Percentiles rank a stretch among this genome's conserved stretches.
phyloP scores from a whole-genome alignment of 2,888 invertebrate species.

The Dione vanillae region DNA sequence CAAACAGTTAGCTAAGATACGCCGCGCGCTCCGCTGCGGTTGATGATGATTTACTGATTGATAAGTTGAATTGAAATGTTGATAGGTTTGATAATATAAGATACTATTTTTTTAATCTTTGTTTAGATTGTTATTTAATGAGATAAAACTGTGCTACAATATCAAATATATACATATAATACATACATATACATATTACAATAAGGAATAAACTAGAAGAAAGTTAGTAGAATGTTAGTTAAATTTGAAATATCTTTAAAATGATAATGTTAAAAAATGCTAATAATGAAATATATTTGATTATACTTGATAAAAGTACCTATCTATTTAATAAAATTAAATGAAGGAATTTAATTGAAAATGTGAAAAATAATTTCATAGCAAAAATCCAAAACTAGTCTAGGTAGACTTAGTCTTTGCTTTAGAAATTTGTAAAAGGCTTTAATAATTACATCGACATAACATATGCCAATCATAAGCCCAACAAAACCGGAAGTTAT shows the following conservation, averaged over 20 bases:
- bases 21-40: conserved; percentile 78
- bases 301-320: too few relatives aligned
- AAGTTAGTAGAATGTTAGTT: neutral
- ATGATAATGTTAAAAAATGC: too few relatives aligned
- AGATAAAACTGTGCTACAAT: conserved; percentile 12
- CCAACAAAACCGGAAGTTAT: neutral
- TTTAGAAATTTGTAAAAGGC: neutral
- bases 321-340: too few relatives aligned
- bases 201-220: conserved; percentile 1
- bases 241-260: neutral
- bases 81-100: too few relatives aligned
- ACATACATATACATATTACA: conserved; percentile 18
- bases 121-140: neutral
- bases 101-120: neutral
- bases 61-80: neutral
- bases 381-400: too few relatives aligned
- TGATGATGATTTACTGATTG: conserved; percentile 15
- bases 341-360: too few relatives aligned
- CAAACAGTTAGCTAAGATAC: conserved; percentile 64
- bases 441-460: neutral
- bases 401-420: too few relatives aligned
- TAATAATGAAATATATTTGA: too few relatives aligned
- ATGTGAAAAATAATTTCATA: too few relatives aligned
- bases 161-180: neutral
- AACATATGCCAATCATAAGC: neutral